Conservation (phyloP, 2,113 vertebrate species). For the Pachyramphus minor region DNA sequence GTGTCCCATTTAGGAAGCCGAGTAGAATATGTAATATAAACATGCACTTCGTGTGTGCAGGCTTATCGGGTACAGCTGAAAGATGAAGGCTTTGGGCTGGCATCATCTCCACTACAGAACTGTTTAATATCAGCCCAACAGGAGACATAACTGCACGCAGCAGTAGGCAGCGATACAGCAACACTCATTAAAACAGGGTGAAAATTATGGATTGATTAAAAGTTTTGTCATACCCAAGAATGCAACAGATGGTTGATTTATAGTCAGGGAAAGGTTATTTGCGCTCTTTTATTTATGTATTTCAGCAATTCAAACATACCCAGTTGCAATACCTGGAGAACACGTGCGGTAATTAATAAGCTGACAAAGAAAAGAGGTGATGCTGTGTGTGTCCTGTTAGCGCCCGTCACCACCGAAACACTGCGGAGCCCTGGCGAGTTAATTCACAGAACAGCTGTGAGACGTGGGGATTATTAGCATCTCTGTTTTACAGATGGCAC, state of each 20-base stretch:
- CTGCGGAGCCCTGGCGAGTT: background rate
- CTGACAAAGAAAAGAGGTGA: background rate
- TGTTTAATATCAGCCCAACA: background rate
- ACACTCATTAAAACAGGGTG: background rate
- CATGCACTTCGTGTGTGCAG: background rate
- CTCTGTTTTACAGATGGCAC: constrained; percentile 36
- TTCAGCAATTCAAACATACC: background rate
- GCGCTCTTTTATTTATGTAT: constrained; percentile 4
- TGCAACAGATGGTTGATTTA: background rate
- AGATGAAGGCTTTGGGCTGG: background rate
- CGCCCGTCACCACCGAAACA: background rate
- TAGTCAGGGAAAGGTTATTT: background rate
- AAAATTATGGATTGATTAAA: constrained; percentile 12
- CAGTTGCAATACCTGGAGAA: background rate
- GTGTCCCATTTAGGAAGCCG: background rate
- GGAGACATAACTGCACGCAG: background rate
- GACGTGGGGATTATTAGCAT: background rate
- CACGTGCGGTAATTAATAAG: background rate
- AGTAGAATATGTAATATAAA: background rate
- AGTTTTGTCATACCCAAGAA: background rate
- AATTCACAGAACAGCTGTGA: constrained; percentile 44
- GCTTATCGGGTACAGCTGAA: background rate
- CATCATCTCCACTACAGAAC: background rate
- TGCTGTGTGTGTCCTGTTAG: background rate
- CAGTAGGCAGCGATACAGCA: background rate